Percentiles rank a stretch among this genome's conserved stretches.
phyloP scores from a whole-genome alignment of 2,888 invertebrate genomes.

The Lasioglossum calceatum region DNA sequence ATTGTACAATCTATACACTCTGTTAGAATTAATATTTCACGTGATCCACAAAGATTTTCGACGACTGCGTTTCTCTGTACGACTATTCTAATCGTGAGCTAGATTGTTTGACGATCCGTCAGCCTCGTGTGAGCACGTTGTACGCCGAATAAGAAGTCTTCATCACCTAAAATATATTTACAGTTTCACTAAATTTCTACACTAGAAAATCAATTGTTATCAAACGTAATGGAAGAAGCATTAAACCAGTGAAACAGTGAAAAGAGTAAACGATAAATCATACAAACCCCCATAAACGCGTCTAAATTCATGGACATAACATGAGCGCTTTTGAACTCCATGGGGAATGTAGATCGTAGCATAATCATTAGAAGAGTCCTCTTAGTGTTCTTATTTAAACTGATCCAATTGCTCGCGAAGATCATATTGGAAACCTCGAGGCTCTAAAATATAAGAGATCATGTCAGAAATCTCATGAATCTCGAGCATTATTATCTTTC shows the following conservation, averaged over 20 bases:
- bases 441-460: neutral
- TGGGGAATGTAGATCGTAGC: neutral
- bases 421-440: neutral
- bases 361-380: neutral
- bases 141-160: neutral
- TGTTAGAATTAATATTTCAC: no score
- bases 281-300: neutral
- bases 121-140: neutral
- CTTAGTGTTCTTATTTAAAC: neutral
- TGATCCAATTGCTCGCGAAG: neutral
- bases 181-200: neutral
- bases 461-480: neutral
- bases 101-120: no score
- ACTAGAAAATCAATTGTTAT: no score
- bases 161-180: neutral
- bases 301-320: neutral
- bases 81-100: no score
- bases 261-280: neutral
- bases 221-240: neutral
- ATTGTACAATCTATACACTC: no score
- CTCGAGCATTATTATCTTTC: neutral
- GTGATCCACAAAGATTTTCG: no score
- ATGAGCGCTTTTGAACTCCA: neutral
- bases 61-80: no score
- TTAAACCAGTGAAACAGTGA: neutral